Conservation (phyloP, 2,113 vertebrate species). For the Cynoglossus semilaevis region DNA sequence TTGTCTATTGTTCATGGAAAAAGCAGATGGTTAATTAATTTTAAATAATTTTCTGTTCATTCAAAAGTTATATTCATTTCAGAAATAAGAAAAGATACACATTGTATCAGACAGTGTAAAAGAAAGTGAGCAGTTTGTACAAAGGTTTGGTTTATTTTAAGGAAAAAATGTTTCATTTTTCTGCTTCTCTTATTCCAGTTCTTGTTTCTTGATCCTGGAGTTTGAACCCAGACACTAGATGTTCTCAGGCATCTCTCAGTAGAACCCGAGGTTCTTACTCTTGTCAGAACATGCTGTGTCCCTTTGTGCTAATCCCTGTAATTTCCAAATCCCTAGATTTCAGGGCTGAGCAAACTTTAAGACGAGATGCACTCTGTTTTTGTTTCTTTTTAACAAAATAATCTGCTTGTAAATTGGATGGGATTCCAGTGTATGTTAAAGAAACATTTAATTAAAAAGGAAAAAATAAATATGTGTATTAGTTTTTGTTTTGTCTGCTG, state of each 20-base stretch:
- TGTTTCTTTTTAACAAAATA: background rate
- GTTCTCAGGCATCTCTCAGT: constrained; percentile 17
- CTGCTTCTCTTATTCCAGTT: background rate
- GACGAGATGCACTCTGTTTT: background rate
- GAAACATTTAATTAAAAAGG: background rate
- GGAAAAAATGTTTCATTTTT: background rate
- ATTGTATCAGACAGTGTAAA: too few species aligned
- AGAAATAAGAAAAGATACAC: too few species aligned
- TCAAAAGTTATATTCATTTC: too few species aligned
- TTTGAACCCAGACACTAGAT: background rate
- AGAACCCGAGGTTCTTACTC: constrained; percentile 25
- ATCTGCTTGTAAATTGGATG: background rate
- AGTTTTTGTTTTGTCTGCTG: constrained; percentile 3
- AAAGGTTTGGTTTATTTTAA: background rate
- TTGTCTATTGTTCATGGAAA: background rate
- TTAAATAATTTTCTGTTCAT: too few species aligned
- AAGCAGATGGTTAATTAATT: too few species aligned
- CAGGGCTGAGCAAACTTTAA: background rate
- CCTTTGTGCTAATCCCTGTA: constrained; percentile 27
- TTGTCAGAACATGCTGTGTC: constrained; percentile 26
- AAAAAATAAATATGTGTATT: background rate
- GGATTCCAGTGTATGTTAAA: background rate
- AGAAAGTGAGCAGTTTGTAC: background rate
- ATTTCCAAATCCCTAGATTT: constrained; percentile 35
- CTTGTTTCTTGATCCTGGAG: background rate